phyloP scores from a whole-genome alignment of 2,113 vertebrate genomes.

The Capra hircus region DNA sequence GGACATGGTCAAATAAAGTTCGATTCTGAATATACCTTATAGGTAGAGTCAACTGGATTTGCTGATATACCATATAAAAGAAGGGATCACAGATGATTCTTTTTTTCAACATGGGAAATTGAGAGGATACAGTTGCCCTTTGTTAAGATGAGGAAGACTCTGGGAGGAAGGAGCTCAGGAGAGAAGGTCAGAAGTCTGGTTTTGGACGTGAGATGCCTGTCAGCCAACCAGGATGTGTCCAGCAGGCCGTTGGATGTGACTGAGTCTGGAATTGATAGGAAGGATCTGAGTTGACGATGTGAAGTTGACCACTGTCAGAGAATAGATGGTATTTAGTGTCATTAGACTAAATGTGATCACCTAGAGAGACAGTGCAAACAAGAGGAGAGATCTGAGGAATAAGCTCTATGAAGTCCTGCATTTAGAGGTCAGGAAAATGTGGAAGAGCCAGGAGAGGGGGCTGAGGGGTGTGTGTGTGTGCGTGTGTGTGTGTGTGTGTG shows the following conservation, averaged over 20 bases:
- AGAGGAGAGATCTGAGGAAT: not conserved
- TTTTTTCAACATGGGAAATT: not conserved
- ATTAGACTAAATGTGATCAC: not conserved
- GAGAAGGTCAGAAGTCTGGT: not conserved
- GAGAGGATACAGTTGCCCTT: not conserved
- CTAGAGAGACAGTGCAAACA: not conserved
- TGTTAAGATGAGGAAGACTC: not conserved
- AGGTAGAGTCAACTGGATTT: not conserved
- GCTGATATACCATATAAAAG: not conserved
- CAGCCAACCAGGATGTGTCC: not conserved
- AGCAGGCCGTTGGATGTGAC: not conserved
- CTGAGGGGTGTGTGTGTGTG: not conserved
- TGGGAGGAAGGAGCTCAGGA: not conserved
- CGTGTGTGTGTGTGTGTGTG: not conserved
- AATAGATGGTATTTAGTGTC: not conserved
- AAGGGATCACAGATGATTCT: not conserved
- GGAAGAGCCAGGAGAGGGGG: not conserved
- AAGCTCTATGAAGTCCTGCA: not conserved
- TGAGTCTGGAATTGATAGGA: not conserved
- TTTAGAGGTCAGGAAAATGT: not conserved
- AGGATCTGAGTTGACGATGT: not conserved
- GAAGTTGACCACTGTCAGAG: not conserved
- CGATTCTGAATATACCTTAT: not conserved
- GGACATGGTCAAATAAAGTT: not conserved
- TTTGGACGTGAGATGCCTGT: not conserved